Percentiles rank a stretch among this genome's conserved stretches.
Conservation (phyloP, 64 coral and sea anemone species). For the Montipora efflorescens region DNA sequence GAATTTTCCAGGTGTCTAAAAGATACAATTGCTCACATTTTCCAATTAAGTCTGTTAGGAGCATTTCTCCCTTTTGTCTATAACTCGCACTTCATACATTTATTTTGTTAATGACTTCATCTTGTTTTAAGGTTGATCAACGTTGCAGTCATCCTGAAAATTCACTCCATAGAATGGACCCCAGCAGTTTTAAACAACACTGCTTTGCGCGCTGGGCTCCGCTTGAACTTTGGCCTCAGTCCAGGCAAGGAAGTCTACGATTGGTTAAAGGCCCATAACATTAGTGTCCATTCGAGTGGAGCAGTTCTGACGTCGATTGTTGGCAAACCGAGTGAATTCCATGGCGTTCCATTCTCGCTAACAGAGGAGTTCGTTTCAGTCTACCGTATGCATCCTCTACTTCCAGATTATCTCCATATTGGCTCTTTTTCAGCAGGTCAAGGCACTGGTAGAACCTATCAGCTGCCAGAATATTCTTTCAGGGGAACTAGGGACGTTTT, state of each 20-base stretch:
- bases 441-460: slow-evolving; percentile 24
- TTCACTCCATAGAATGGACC: slow-evolving; percentile 87
- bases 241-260: slow-evolving; percentile 68
- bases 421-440: slow-evolving; percentile 14
- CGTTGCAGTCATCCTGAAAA: slow-evolving; percentile 72
- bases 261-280: slow-evolving; percentile 66
- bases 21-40: too few species aligned
- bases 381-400: slow-evolving; percentile 84
- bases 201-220: slow-evolving; percentile 62
- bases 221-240: slow-evolving; percentile 73
- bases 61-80: too few species aligned
- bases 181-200: slow-evolving; percentile 83
- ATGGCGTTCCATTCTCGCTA: slow-evolving; percentile 70
- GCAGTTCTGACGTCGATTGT: slow-evolving; percentile 60
- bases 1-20: too few species aligned
- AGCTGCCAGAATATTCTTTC: slow-evolving; percentile 73
- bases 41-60: too few species aligned
- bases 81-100: too few species aligned
- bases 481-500: slow-evolving; percentile 51
- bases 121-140: slow-evolving; percentile 67
- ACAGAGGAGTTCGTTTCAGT: slow-evolving; percentile 89
- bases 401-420: slow-evolving; percentile 74
- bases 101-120: neutral
- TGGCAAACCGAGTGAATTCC: slow-evolving; percentile 53
- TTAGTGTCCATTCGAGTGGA: slow-evolving; percentile 8